Evolutionary conservation across 2,113 vertebrate species (phyloP).

Genomic region (Peromyscus leucopus): DNA sequence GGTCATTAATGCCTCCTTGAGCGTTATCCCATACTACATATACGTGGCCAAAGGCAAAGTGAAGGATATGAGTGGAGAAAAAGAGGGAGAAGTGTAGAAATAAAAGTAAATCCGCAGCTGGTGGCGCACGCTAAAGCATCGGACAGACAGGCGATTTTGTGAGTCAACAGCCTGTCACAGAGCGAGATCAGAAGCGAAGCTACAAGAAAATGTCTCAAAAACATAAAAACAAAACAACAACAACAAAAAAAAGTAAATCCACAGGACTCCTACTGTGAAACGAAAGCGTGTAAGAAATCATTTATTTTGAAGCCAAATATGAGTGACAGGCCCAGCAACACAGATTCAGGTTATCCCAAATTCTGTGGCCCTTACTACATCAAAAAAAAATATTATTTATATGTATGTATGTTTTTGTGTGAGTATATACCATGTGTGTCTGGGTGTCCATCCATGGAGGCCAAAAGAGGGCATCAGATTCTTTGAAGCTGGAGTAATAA

Average conservation of each 20-base stretch:
- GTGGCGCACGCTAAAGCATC: too few relatives aligned
- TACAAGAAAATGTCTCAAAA: too few relatives aligned
- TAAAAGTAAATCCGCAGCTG: conserved; percentile 23
- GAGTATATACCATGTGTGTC: background rate
- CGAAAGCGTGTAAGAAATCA: background rate
- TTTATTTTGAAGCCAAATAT: background rate
- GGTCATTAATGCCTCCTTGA: background rate
- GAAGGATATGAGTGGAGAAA: background rate
- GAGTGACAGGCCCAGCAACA: background rate
- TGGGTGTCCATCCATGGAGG: too few relatives aligned
- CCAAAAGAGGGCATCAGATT: background rate
- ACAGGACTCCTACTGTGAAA: background rate
- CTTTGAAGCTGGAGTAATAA: too few relatives aligned
- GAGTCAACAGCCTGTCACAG: too few relatives aligned
- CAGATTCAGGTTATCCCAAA: background rate
- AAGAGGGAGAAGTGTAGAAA: background rate
- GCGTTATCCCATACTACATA: too few relatives aligned
- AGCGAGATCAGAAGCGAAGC: too few relatives aligned
- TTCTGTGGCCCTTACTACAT: background rate
- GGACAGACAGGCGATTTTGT: too few relatives aligned
- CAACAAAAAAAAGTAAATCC: background rate
- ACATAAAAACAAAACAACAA: too few relatives aligned
- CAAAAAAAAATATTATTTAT: background rate
- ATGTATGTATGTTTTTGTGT: background rate
- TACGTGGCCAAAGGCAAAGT: background rate